Conservation (phyloP, 2,113 vertebrate genomes). For the Ondatra zibethicus region DNA sequence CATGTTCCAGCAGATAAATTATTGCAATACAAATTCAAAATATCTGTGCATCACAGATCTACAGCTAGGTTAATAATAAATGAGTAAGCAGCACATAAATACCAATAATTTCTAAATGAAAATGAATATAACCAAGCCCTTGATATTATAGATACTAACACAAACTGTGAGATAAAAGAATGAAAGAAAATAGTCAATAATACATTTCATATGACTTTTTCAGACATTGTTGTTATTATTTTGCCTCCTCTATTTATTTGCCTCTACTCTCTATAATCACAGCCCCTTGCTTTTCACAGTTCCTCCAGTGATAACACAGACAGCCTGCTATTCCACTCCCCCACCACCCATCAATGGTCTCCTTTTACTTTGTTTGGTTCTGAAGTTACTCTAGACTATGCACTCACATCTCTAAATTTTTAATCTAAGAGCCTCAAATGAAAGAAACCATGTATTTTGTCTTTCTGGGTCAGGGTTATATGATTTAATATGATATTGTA, state of each 20-base stretch:
- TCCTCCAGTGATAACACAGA: not conserved
- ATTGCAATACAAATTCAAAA: slow-evolving; percentile 23
- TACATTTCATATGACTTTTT: not conserved
- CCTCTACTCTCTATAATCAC: not conserved
- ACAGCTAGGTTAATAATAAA: not conserved
- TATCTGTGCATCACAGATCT: not conserved
- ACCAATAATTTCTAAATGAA: not conserved
- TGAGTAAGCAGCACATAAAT: not conserved
- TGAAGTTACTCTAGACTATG: not conserved
- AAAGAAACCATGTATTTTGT: not conserved
- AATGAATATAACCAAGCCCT: not conserved
- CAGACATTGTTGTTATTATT: not conserved
- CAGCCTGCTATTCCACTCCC: too few relatives aligned
- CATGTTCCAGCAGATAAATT: slow-evolving; percentile 15
- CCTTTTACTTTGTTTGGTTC: not conserved
- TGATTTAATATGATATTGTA: not conserved
- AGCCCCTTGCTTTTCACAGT: not conserved
- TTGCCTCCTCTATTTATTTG: not conserved
- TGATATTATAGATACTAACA: not conserved
- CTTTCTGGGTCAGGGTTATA: not conserved
- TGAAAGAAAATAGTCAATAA: not conserved
- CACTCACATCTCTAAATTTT: not conserved
- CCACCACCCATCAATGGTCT: not conserved
- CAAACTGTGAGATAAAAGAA: slow-evolving; percentile 4
- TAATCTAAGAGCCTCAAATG: not conserved